Percentiles rank a stretch among this genome's conserved stretches.
phyloP scores from a whole-genome alignment of 2,797 vertebrate species.

The Masticophis lateralis region DNA sequence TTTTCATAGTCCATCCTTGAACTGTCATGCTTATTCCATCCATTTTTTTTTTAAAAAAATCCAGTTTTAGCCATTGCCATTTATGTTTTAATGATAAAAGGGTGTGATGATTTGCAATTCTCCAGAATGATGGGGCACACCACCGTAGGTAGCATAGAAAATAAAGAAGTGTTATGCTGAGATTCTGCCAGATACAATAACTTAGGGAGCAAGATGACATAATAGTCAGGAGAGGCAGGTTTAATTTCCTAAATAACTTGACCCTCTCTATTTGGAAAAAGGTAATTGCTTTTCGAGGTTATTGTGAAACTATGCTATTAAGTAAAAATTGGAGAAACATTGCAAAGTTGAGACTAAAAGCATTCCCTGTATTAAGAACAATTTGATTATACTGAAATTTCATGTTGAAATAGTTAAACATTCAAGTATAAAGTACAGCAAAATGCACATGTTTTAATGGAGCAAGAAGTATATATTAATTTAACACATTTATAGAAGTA shows the following conservation, averaged over 20 bases:
- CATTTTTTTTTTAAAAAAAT: not conserved
- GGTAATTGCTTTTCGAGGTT: not conserved
- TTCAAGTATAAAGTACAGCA: not conserved
- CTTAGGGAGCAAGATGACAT: not conserved
- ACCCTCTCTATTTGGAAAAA: not conserved
- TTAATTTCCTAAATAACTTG: not conserved
- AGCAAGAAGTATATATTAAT: not conserved
- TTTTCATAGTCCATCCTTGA: not conserved
- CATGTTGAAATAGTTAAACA: not conserved
- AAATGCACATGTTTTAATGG: not conserved
- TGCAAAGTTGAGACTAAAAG: not conserved
- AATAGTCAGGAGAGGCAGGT: not conserved
- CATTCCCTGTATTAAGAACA: not conserved
- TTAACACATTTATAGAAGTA: not conserved
- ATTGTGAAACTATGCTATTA: constrained; percentile 1
- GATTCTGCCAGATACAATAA: not conserved
- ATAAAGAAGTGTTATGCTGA: not conserved
- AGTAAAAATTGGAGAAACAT: not conserved
- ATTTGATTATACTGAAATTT: constrained; percentile 8
- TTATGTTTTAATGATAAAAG: not conserved
- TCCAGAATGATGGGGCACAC: not conserved
- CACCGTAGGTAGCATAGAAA: not conserved
- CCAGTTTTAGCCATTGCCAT: not conserved
- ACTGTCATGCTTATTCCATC: not conserved
- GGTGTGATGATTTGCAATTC: not conserved